Evolutionary conservation across 2,113 vertebrate species (phyloP).

Genomic region (Albula goreensis): DNA sequence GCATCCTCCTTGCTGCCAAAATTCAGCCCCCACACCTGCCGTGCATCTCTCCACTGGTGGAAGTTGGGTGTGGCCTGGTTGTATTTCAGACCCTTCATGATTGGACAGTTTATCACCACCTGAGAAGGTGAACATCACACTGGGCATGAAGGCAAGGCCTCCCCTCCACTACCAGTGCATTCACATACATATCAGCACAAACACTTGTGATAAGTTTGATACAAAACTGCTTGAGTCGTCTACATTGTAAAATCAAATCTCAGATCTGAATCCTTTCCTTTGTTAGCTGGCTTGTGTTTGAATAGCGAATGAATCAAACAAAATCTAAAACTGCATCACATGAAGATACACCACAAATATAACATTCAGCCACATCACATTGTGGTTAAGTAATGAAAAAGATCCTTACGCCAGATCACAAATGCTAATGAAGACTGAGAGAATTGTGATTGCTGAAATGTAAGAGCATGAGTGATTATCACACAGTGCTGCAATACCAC

Average conservation of each 20-base stretch:
- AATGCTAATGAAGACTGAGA: background rate
- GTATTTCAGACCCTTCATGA: constrained; percentile 83
- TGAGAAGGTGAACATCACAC: constrained; percentile 35
- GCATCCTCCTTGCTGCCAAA: constrained; percentile 88
- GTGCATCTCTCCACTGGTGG: constrained; percentile 88
- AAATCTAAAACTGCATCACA: background rate
- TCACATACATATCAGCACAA: no score
- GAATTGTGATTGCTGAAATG: background rate
- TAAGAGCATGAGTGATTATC: no score
- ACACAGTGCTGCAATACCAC: background rate
- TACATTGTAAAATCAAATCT: background rate
- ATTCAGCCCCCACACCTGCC: constrained; percentile 92
- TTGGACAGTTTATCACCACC: constrained; percentile 91
- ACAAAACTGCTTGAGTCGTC: background rate
- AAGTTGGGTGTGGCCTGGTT: constrained; percentile 90
- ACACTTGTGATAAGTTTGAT: no score
- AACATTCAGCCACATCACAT: background rate
- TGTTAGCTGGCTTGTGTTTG: background rate
- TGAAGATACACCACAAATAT: background rate
- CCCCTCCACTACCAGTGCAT: no score
- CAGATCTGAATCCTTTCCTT: background rate
- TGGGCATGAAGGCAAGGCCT: no score
- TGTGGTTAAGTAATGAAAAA: background rate
- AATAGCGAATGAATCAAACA: background rate
- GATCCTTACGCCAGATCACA: background rate